Conservation (phyloP, 2,113 vertebrate species). For the Dasypus novemcinctus region DNA sequence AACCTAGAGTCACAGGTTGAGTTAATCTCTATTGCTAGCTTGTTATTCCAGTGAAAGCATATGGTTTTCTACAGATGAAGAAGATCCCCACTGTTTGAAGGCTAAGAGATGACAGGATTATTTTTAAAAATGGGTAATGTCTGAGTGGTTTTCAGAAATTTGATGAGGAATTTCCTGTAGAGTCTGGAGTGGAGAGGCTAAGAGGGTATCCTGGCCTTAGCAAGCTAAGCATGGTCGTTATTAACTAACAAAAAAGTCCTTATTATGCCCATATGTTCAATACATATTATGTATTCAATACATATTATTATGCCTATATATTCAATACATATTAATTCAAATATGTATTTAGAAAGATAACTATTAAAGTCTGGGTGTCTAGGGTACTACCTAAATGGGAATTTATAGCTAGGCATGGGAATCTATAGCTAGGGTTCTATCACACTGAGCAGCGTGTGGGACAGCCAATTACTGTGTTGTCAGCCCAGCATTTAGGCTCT, state of each 20-base stretch:
- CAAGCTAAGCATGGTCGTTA: neutral
- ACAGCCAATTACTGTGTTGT: neutral
- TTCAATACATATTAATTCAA: neutral
- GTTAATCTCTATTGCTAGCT: neutral
- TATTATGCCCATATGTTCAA: neutral
- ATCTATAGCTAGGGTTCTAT: neutral
- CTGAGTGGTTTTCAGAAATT: slow-evolving; percentile 19
- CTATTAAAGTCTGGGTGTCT: neutral
- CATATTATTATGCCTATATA: no score
- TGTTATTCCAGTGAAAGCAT: slow-evolving; percentile 8
- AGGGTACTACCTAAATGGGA: neutral
- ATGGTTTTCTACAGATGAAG: neutral
- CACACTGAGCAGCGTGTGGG: neutral
- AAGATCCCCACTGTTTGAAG: neutral
- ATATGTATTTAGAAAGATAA: neutral
- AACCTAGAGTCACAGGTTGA: neutral
- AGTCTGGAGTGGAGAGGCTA: slow-evolving; percentile 21
- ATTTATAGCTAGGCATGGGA: neutral
- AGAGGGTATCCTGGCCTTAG: neutral
- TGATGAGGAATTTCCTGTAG: slow-evolving; percentile 41
- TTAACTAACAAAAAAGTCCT: neutral
- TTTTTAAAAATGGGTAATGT: neutral
- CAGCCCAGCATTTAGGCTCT: neutral
- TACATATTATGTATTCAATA: no score
- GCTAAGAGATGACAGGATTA: neutral